Evolutionary conservation across 2,888 invertebrate genomes (phyloP), one percentile per base, ranked within the genome.

Genomic region (Amphipyra berbera): DNA sequence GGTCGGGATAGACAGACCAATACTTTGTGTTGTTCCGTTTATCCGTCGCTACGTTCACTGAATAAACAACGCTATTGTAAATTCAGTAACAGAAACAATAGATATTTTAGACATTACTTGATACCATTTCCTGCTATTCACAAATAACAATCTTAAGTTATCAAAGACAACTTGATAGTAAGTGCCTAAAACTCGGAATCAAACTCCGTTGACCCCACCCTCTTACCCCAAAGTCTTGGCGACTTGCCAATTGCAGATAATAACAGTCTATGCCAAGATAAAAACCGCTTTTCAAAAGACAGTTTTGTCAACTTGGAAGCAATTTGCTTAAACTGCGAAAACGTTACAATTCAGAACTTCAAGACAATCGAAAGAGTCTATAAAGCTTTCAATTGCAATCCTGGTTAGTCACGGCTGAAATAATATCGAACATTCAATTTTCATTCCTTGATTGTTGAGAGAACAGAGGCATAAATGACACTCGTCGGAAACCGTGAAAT

Each of bases 211-310:
- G 82, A 82, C 78, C 76, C 82, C 72, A 80, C 73, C 78, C 78
- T 82, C 80, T 79, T 80, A 74, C 82, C 79, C 78, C 10, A 37
- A 75, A 69, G 78, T 75, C 77, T 89, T 93, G 93, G 93, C 89
- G 27, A 53, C 60, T 35, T 66, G 89, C 94, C 94, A 93, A 79
- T 82, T 84, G 84, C 83, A 87, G 89, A 90, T 90, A 91, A 88
- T 86, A 90, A 88, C 87, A 79, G 78, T 75, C 79, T 79, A 78
- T 82, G 84, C 86, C 82, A 82, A 85, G 88, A 90, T 87, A 90
- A 89, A 89, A 90, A 87, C 82, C 74, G 74, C 79, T 83, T 79
- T 78, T 80, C 79, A 81, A 76, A 82, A 83, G 77, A 79, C 63
- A 78, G 63, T 81, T 82, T 79, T 82, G 76, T 83, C 79, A 83